These are phyloP conservation scores for Mnemiopsis leidyi DNA, from an alignment of 37 sponge, comb jelly and placozoan genomes.

Conservation along the genomic window DNA sequence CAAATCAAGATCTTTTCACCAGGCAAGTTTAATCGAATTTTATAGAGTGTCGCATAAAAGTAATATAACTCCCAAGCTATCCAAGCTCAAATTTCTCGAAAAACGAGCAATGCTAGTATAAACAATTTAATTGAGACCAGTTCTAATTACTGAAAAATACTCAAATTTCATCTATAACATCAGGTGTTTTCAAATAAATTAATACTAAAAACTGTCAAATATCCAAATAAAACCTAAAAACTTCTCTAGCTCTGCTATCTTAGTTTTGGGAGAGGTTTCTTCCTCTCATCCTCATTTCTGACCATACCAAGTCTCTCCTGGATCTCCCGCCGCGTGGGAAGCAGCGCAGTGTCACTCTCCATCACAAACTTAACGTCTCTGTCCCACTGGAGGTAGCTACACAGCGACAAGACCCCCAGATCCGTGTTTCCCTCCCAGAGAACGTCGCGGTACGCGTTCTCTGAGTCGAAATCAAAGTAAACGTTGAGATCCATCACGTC, in stretches of 20 bases:
- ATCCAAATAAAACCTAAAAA: no score
- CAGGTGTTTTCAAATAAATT: no score
- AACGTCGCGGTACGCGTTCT: slow-evolving; percentile 53
- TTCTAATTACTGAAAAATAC: no score
- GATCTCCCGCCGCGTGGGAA: neutral
- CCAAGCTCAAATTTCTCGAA: no score
- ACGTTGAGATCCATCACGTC: slow-evolving; percentile 23
- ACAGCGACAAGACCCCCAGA: slow-evolving; percentile 17
- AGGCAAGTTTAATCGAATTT: no score
- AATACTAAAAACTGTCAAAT: no score
- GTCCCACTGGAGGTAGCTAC: slow-evolving; percentile 32
- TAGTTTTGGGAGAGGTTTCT: slow-evolving; percentile 16
- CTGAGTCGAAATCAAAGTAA: slow-evolving; percentile 37
- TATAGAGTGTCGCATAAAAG: no score
- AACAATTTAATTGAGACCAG: no score
- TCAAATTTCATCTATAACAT: no score
- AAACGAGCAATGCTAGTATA: no score
- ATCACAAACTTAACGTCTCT: slow-evolving; percentile 50
- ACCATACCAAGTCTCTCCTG: slow-evolving; percentile 52
- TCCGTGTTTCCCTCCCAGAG: slow-evolving; percentile 28
- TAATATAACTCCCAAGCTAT: no score
- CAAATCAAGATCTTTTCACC: no score
- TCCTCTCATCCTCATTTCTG: slow-evolving; percentile 18
- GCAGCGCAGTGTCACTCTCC: neutral
- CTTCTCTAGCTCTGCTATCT: neutral